These are phyloP conservation scores for Augochlorella aurata DNA, from an alignment of 2,888 invertebrate species.

Conservation along the genomic window DNA sequence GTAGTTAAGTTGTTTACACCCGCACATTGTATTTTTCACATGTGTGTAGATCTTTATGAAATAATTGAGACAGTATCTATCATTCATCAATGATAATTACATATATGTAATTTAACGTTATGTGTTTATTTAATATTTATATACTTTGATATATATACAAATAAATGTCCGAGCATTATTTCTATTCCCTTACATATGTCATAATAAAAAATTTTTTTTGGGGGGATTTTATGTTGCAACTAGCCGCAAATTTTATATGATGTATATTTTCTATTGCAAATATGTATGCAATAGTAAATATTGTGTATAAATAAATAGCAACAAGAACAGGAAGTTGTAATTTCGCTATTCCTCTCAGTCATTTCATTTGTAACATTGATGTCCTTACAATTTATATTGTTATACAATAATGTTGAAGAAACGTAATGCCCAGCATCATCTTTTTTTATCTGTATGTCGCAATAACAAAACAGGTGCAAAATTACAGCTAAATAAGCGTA, in stretches of 20 bases:
- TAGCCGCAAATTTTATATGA: conserved; percentile 50
- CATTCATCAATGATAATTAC: conserved; percentile 51
- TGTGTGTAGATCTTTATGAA: conserved; percentile 44
- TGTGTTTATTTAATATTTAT: conserved; percentile 58
- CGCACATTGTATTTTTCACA: conserved; percentile 45
- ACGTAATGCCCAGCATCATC: conserved; percentile 64
- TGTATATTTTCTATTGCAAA: conserved; percentile 59
- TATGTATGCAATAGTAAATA: conserved; percentile 56
- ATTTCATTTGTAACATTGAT: conserved; percentile 54
- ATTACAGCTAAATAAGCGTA: conserved; percentile 62
- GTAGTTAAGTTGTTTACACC: conserved; percentile 48
- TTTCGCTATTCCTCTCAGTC: conserved; percentile 57
- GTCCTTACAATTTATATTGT: conserved; percentile 48
- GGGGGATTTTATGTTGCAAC: conserved; percentile 58
- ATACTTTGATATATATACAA: conserved; percentile 68
- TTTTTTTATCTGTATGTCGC: conserved; percentile 25
- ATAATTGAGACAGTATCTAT: conserved; percentile 49
- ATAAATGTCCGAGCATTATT: conserved; percentile 66
- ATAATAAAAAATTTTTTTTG: conserved; percentile 55
- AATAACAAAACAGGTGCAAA: conserved; percentile 43
- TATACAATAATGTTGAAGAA: conserved; percentile 57
- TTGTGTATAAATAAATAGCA: conserved; percentile 74
- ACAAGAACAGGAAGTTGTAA: conserved; percentile 63
- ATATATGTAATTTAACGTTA: conserved; percentile 56
- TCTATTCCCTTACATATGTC: conserved; percentile 41